These are phyloP conservation scores for Limnephilus marmoratus DNA, from an alignment of 2,888 invertebrate genomes.

Conservation along the genomic window DNA sequence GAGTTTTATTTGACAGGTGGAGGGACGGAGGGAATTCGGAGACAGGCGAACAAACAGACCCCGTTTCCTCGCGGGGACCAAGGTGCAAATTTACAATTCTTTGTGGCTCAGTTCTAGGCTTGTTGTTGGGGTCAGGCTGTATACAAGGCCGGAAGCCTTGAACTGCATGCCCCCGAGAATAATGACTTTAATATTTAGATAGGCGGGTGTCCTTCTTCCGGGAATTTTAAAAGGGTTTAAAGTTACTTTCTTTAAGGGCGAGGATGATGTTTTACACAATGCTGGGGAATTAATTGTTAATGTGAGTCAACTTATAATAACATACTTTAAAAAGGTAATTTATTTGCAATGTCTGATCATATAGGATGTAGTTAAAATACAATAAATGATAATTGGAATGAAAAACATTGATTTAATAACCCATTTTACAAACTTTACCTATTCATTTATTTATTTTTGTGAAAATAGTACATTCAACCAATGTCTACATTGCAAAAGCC, in stretches of 20 bases:
- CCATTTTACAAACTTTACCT: too few species aligned
- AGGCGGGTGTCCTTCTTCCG: neutral
- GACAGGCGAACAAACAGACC: slow-evolving; percentile 37
- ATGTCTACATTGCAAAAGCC: too few species aligned
- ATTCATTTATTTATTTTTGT: too few species aligned
- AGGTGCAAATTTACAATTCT: slow-evolving; percentile 35
- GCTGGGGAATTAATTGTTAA: neutral
- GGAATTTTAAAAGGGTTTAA: neutral
- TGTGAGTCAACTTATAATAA: too few species aligned
- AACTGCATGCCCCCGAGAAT: neutral
- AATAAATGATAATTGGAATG: too few species aligned
- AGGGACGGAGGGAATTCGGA: slow-evolving; percentile 22
- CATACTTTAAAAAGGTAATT: too few species aligned
- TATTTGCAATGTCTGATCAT: too few species aligned
- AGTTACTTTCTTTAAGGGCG: neutral
- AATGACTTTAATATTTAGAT: slow-evolving; percentile 13
- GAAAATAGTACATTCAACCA: too few species aligned
- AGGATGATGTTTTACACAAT: neutral
- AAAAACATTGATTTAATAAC: too few species aligned
- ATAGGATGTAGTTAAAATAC: too few species aligned
- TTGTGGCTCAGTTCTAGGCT: slow-evolving; percentile 18
- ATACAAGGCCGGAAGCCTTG: neutral
- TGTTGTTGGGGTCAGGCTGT: neutral
- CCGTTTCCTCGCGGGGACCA: slow-evolving; percentile 6
- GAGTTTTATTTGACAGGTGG: slow-evolving; percentile 49